A percentile compares a stretch with the other conserved stretches of the same genome.
Conservation (phyloP, 2,797 vertebrate species). For the Anguilla marmorata region DNA sequence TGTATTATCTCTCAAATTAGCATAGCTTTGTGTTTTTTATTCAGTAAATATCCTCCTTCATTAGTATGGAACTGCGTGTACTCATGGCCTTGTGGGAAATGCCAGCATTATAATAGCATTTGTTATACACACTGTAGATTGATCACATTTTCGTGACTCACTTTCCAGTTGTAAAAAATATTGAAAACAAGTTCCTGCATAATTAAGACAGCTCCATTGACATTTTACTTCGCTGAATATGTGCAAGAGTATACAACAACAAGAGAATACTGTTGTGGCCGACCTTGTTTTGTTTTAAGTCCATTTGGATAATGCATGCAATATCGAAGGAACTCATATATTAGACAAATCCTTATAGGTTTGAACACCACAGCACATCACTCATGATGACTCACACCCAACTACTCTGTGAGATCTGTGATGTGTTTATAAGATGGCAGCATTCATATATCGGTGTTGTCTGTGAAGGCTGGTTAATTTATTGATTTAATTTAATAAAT, state of each 20-base stretch:
- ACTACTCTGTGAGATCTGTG: not conserved
- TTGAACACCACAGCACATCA: not conserved
- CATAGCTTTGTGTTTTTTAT: constrained; percentile 13
- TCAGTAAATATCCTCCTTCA: constrained; percentile 8
- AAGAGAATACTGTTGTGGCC: not conserved
- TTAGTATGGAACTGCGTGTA: constrained; percentile 2
- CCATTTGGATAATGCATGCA: not conserved
- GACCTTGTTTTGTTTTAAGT: not conserved
- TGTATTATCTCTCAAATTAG: constrained; percentile 18
- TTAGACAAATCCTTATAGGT: not conserved
- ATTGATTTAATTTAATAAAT: not conserved
- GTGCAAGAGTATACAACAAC: not conserved
- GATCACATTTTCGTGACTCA: not conserved
- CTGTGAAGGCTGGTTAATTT: not conserved
- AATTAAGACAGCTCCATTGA: not conserved
- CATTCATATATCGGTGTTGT: not conserved
- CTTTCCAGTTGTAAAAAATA: not conserved
- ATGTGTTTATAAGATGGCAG: no score
- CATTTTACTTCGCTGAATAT: not conserved
- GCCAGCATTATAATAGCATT: not conserved
- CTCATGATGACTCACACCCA: not conserved
- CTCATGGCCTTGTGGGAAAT: not conserved
- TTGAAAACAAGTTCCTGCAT: not conserved
- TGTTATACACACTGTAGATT: not conserved
- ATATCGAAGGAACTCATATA: not conserved